Base-by-base conservation (phyloP, 1,140 invertebrate species). In the Riptortus pedestris region DNA sequence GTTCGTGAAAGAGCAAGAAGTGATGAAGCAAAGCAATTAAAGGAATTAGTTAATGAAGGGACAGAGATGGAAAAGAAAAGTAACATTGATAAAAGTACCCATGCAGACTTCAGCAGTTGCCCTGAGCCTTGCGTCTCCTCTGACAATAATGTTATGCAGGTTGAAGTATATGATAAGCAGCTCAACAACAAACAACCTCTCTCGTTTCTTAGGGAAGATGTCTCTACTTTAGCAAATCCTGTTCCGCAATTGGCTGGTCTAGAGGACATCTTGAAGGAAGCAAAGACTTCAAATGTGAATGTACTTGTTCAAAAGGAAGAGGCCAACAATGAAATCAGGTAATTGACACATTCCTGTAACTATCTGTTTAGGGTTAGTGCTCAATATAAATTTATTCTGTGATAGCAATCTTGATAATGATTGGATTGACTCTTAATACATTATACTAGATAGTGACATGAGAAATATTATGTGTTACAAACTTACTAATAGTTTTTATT, bases 271-370 rank as follows among this genome's bases (percentile, higher is more conserved):
- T 73, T 81, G 16, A 85, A 85, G 71, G 80, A 83, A 65, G 79
- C 81, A 0, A 83, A 84, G 72, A 83, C 81, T 5, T 79, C 81
- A 27, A 84, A 84, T 70, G 80, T 81, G 0, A 84, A 85, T 72
- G 81, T 85, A 27, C 71, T 82, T 11, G 78, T 79, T 2, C 77
- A 75, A 0, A 76, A 78, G 58, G 73, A 76, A 65, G 76, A 78
- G 33, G 77, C 76, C 59, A 79, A 81, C 63, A 80, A 81, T 64
- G 76, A 79, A 64, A 76, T 82, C 33, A 67, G 64, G 63, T 66
- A 48, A 28, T 45, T 27, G 33, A 60, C 16, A 16, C 28, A n/a
- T n/a, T n/a, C n/a, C n/a, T n/a, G n/a, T n/a, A n/a, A 52, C 11
- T 52, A 14, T 14, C n/a, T n/a, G n/a, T n/a, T n/a, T n/a, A n/a